Conservation (phyloP, 2,113 vertebrate species). For the Halcyon senegalensis region DNA sequence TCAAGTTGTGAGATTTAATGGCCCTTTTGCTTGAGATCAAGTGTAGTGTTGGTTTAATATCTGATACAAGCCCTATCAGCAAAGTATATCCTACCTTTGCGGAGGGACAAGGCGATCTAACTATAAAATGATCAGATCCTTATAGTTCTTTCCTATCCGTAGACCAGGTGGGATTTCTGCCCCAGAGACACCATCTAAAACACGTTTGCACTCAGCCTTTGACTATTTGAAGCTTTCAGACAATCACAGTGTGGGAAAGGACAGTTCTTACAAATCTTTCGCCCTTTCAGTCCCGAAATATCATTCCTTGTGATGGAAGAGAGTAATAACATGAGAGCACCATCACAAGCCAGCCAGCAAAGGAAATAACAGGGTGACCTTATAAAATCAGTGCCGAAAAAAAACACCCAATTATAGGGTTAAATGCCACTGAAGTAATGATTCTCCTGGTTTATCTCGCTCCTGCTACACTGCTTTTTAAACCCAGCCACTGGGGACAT, state of each 20-base stretch:
- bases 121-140: constrained; percentile 12
- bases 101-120: neutral
- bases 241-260: constrained; percentile 46
- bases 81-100: constrained; percentile 1
- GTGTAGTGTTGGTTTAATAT: neutral
- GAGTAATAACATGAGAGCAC: constrained; percentile 23
- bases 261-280: constrained; percentile 27
- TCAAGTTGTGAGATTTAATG: constrained; percentile 53
- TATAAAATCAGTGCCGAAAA: constrained; percentile 27
- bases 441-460: neutral
- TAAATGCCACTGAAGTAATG: constrained; percentile 14
- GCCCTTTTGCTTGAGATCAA: constrained; percentile 52
- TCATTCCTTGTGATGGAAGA: constrained; percentile 48
- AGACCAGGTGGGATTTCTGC: constrained; percentile 43
- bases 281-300: constrained; percentile 53
- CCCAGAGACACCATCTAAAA: constrained; percentile 22
- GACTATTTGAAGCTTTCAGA: constrained; percentile 52
- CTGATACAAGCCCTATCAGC: constrained; percentile 11
- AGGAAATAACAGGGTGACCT: constrained; percentile 45
- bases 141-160: neutral
- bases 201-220: constrained; percentile 23
- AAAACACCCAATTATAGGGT: constrained; percentile 27
- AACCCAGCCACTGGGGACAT: neutral
- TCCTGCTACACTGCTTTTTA: neutral
- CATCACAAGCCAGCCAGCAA: constrained; percentile 16